Conservation (phyloP, 2,113 vertebrate genomes). For the Epinephelus cyanopodus region DNA sequence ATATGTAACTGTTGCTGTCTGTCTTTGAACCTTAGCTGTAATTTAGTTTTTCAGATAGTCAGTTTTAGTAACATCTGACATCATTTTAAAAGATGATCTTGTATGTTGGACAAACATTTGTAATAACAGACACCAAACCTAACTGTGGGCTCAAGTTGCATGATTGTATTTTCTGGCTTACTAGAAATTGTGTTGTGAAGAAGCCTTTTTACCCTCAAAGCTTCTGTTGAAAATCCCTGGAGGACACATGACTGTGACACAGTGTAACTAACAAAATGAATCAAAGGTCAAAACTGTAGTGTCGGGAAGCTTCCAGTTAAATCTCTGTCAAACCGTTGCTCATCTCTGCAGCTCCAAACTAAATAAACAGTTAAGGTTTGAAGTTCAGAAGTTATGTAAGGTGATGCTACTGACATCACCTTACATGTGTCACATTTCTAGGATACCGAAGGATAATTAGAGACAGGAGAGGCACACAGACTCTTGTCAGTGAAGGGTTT, state of each 20-base stretch:
- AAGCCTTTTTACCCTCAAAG: not conserved
- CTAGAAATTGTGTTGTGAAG: not conserved
- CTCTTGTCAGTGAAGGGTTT: not conserved
- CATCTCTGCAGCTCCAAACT: not conserved
- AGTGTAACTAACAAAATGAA: conserved; percentile 10
- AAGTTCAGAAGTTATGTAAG: conserved; percentile 28
- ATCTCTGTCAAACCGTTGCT: conserved; percentile 2
- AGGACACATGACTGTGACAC: not conserved
- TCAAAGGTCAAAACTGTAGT: conserved; percentile 18
- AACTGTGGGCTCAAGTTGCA: not conserved
- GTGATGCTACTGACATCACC: not conserved
- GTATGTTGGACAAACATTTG: too few species aligned
- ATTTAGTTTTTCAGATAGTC: not conserved
- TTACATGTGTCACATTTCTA: not conserved
- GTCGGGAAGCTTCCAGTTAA: not conserved
- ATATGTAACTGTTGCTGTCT: not conserved
- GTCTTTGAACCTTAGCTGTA: not conserved
- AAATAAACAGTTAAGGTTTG: conserved; percentile 10
- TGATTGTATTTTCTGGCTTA: not conserved
- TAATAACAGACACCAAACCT: not conserved
- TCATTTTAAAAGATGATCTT: too few species aligned
- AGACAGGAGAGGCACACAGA: not conserved
- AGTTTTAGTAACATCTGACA: not conserved
- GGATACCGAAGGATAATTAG: not conserved
- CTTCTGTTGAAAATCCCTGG: not conserved